A percentile compares a stretch with the other conserved stretches of the same genome.
Conservation (phyloP, 2,113 vertebrate species). For the Coptodon rendalli region DNA sequence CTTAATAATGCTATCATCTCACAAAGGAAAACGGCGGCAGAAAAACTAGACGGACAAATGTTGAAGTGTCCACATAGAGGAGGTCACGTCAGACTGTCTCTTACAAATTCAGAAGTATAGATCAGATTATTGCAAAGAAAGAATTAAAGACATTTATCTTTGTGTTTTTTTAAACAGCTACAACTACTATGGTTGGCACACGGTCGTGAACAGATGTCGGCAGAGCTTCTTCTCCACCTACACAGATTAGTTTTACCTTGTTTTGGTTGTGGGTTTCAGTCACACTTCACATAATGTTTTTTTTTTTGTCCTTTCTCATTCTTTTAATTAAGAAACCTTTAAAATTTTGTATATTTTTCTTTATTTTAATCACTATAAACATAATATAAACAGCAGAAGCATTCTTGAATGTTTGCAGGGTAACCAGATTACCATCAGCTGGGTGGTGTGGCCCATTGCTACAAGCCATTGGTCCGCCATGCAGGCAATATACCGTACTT, state of each 20-base stretch:
- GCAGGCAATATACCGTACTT: not conserved
- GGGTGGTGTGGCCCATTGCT: not conserved
- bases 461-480: not conserved
- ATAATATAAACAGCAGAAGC: not conserved
- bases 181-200: not conserved
- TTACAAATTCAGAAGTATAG: not conserved
- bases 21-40: not conserved
- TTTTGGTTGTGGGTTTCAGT: not conserved
- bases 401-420: not conserved
- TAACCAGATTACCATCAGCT: not conserved
- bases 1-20: not conserved
- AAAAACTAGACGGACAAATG: fast-evolving
- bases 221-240: not conserved
- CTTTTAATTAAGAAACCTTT: not conserved
- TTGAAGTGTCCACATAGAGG: not conserved
- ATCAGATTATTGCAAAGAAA: not conserved
- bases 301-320: not conserved
- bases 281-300: not conserved
- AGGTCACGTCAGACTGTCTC: not conserved
- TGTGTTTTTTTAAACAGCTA: not conserved
- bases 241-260: not conserved
- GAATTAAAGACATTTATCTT: not conserved
- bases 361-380: not conserved
- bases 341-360: not conserved
- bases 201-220: not conserved